A percentile compares a stretch with the other conserved stretches of the same genome.
These are phyloP conservation scores for Pharmacophagus antenor DNA, from an alignment of 2,888 invertebrate species.

Conservation along the genomic window DNA sequence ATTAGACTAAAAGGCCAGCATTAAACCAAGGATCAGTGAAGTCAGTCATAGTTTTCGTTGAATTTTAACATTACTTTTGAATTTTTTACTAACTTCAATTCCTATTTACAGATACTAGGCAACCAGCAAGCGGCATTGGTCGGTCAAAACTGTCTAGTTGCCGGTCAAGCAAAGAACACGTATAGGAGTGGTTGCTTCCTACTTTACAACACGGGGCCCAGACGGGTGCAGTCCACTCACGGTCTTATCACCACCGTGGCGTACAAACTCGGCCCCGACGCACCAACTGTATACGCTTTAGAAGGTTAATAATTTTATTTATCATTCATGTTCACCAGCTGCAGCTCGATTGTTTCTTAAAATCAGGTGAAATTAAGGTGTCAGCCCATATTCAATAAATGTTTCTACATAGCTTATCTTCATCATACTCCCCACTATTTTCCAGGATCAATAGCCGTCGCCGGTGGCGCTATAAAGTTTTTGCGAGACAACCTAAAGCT, in stretches of 20 bases:
- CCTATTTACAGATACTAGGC: constrained; percentile 86
- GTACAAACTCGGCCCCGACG: constrained; percentile 91
- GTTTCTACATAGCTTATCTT: too few species aligned
- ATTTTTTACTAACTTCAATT: neutral
- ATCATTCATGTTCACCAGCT: too few species aligned
- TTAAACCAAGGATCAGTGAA: too few species aligned
- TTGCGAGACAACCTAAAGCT: constrained; percentile 94
- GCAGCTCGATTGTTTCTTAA: too few species aligned
- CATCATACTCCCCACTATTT: neutral
- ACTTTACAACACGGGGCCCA: constrained; percentile 95
- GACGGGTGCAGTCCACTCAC: constrained; percentile 90
- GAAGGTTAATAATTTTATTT: constrained; percentile 83
- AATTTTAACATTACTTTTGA: too few species aligned
- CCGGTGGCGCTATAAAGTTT: constrained; percentile 96
- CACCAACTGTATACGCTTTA: constrained; percentile 93
- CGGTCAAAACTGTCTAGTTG: constrained; percentile 93
- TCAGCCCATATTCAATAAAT: neutral
- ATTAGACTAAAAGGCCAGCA: too few species aligned
- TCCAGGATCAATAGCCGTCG: constrained; percentile 91
- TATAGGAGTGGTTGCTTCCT: constrained; percentile 97
- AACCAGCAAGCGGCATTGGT: constrained; percentile 97
- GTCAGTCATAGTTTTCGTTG: too few species aligned
- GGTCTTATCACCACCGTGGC: constrained; percentile 95
- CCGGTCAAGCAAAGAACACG: constrained; percentile 96
- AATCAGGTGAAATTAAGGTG: too few species aligned